These are phyloP conservation scores for Regulus satrapa DNA, from an alignment of 2,113 vertebrate species.

Conservation along the genomic window DNA sequence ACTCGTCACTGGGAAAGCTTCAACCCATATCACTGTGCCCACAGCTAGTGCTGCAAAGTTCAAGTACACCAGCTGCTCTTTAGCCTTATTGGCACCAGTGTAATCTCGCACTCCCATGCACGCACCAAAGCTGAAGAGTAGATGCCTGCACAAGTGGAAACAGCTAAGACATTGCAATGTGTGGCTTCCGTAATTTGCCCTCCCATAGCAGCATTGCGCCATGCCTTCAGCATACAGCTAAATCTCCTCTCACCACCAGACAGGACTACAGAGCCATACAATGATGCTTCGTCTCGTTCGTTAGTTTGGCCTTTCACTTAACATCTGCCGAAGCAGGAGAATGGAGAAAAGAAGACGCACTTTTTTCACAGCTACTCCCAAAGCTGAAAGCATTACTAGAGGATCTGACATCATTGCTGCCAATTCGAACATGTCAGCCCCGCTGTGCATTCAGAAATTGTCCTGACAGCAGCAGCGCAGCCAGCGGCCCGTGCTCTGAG, in stretches of 20 bases:
- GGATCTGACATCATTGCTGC: not conserved
- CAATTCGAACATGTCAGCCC: not conserved
- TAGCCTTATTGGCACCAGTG: rapidly evolving
- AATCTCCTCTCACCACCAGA: not conserved
- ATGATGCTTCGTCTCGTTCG: rapidly evolving
- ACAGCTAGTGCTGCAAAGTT: rapidly evolving
- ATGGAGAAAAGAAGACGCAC: not conserved
- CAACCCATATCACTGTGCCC: not conserved
- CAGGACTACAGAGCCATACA: not conserved
- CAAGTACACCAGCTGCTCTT: not conserved
- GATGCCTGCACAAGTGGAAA: not conserved
- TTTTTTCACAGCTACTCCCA: not conserved
- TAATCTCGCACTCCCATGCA: rapidly evolving
- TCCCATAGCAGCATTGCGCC: not conserved
- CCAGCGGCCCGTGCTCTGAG: not conserved
- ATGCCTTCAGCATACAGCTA: not conserved
- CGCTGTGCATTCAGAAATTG: not conserved
- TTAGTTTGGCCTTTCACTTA: not conserved
- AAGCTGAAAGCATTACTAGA: not conserved
- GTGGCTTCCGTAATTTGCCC: not conserved
- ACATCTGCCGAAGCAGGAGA: too few relatives aligned
- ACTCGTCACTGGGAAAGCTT: not conserved
- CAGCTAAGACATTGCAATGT: not conserved
- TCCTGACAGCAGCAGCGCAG: not conserved
- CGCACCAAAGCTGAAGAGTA: rapidly evolving